These are phyloP conservation scores for Myocastor coypus DNA, from an alignment of 2,113 vertebrate species.

Conservation along the genomic window DNA sequence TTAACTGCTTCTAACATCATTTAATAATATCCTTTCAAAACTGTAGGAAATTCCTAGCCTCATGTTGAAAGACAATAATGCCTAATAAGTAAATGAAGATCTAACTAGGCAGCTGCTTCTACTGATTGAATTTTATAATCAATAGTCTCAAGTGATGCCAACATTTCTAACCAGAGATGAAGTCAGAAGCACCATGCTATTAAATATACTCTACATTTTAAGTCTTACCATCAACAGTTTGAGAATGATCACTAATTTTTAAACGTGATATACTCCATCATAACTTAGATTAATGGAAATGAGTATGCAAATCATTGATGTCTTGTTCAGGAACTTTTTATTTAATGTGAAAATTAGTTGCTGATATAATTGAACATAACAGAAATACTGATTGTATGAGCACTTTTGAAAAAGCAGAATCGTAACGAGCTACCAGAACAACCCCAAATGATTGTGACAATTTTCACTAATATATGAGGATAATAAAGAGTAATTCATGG, in stretches of 20 bases:
- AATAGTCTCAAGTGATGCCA: conserved; percentile 50
- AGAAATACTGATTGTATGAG: conserved; percentile 60
- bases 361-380: conserved; percentile 45
- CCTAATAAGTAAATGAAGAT: conserved; percentile 57
- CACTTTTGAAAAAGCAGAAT: conserved; percentile 47
- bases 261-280: conserved; percentile 38
- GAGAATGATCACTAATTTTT: conserved; percentile 55
- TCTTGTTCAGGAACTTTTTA: conserved; percentile 48
- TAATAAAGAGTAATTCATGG: background rate
- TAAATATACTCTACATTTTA: conserved; percentile 26
- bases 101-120: conserved; percentile 48
- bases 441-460: background rate
- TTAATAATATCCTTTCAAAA: conserved; percentile 55
- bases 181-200: background rate
- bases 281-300: conserved; percentile 57
- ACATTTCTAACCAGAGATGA: conserved; percentile 47
- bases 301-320: conserved; percentile 37
- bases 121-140: conserved; percentile 61
- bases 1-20: conserved; percentile 21
- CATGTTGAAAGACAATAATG: conserved; percentile 52
- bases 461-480: conserved; percentile 15
- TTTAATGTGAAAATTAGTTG: conserved; percentile 56
- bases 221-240: conserved; percentile 26
- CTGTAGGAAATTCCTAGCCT: background rate
- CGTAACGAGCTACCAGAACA: conserved; percentile 44